Evolutionary conservation across 2,888 invertebrate genomes (phyloP).

Genomic region (Polyommatus icarus): DNA sequence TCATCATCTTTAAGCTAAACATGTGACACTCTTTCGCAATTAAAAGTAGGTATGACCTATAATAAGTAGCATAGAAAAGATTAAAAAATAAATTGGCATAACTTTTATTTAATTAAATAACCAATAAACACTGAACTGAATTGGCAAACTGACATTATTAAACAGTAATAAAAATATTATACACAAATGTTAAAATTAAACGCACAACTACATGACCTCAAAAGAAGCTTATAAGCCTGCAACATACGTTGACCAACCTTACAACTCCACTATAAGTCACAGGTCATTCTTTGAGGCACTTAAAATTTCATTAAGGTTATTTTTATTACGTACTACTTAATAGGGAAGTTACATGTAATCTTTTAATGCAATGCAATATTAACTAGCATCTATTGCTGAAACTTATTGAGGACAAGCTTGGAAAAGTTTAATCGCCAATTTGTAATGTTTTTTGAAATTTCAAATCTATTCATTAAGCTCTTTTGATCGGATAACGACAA

Average conservation of each 20-base stretch:
- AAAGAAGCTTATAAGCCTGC: background rate
- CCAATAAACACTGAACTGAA: too few species aligned
- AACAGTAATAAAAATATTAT: too few species aligned
- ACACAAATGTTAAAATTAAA: too few species aligned
- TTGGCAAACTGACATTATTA: too few species aligned
- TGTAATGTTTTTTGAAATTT: too few species aligned
- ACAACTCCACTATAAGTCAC: conserved; percentile 7
- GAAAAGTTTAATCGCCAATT: too few species aligned
- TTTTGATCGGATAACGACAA: background rate
- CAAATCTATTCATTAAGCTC: background rate
- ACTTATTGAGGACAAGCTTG: background rate
- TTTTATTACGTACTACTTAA: conserved; percentile 23
- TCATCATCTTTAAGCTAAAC: too few species aligned
- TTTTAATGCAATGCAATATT: background rate
- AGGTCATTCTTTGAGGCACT: conserved; percentile 16
- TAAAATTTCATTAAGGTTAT: conserved; percentile 29
- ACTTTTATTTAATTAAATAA: too few species aligned
- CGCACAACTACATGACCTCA: background rate
- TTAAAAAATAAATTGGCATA: too few species aligned
- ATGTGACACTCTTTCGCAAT: too few species aligned
- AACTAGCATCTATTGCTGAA: background rate
- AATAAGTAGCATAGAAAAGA: too few species aligned
- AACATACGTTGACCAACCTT: background rate
- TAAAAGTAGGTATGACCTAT: too few species aligned
- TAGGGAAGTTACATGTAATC: conserved; percentile 16